phyloP scores from a whole-genome alignment of 2,888 invertebrate genomes.

The Piscicola geometra region DNA sequence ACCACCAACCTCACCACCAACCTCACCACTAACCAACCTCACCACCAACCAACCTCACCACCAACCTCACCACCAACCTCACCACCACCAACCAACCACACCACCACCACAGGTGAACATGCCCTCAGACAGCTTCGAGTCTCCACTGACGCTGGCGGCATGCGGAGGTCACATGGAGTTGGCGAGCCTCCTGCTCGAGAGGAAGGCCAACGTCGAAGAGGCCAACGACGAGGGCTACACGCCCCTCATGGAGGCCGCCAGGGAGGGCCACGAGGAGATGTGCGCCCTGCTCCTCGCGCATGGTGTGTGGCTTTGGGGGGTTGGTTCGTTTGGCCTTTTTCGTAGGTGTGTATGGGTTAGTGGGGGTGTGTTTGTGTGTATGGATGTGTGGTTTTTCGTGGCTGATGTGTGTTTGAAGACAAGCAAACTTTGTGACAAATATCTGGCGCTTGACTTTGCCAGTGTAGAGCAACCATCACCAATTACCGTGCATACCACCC shows the following conservation, averaged over 20 bases:
- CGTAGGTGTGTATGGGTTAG: not conserved
- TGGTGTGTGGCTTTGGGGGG: too few relatives aligned
- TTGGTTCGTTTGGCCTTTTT: not conserved
- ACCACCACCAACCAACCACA: not conserved
- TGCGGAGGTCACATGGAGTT: slow-evolving; percentile 97
- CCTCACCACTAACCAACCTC: too few relatives aligned
- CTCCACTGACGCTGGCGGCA: slow-evolving; percentile 92
- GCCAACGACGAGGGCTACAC: slow-evolving; percentile 99
- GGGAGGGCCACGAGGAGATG: slow-evolving; percentile 98
- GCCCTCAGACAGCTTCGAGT: slow-evolving; percentile 98
- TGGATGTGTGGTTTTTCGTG: not conserved
- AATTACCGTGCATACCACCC: too few relatives aligned
- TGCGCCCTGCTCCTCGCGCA: slow-evolving; percentile 85
- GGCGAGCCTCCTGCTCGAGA: slow-evolving; percentile 86
- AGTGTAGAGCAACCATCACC: too few relatives aligned
- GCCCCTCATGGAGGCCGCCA: slow-evolving; percentile 95
- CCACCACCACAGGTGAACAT: slow-evolving; percentile 72
- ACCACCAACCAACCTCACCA: too few relatives aligned
- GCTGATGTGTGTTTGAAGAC: not conserved
- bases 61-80: too few relatives aligned
- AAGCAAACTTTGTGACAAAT: too few relatives aligned
- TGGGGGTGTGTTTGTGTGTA: not conserved
- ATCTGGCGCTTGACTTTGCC: too few relatives aligned
- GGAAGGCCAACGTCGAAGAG: slow-evolving; percentile 97
- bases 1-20: too few relatives aligned